Percentiles rank a stretch among this genome's conserved stretches.
Conservation (phyloP, 2,113 vertebrate species). For the Drymodes brunneopygia region DNA sequence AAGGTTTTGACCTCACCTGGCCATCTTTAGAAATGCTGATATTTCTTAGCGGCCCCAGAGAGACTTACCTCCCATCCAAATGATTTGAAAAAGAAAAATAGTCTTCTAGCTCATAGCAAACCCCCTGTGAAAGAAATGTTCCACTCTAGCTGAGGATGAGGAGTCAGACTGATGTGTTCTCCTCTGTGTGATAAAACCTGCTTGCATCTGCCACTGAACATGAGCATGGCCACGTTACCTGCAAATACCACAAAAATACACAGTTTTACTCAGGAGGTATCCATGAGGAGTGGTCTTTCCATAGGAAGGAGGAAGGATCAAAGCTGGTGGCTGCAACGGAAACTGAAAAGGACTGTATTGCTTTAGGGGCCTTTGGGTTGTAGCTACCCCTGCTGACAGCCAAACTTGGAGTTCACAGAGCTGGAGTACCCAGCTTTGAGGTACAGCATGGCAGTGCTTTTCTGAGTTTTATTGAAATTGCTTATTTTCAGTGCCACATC, state of each 20-base stretch:
- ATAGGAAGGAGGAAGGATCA: neutral
- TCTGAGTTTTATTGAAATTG: neutral
- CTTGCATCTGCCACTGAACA: fast-evolving
- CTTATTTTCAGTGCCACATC: neutral
- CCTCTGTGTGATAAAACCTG: neutral
- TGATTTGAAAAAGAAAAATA: neutral
- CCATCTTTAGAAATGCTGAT: neutral
- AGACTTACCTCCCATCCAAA: neutral
- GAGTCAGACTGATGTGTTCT: neutral
- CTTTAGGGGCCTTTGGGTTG: neutral
- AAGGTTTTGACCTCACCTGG: neutral
- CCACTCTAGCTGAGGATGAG: neutral
- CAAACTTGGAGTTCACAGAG: neutral
- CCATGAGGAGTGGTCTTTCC: neutral
- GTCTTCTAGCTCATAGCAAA: neutral
- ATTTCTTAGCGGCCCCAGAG: neutral
- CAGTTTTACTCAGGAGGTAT: neutral
- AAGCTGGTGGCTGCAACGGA: neutral
- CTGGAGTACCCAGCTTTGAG: no score
- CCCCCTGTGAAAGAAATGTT: neutral
- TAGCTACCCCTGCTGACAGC: neutral
- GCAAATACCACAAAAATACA: neutral
- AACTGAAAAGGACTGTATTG: neutral
- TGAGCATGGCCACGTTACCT: neutral
- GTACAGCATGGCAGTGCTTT: neutral